Base-by-base conservation (phyloP, 2,113 vertebrate species). In the Gymnobelideus leadbeateri region DNA sequence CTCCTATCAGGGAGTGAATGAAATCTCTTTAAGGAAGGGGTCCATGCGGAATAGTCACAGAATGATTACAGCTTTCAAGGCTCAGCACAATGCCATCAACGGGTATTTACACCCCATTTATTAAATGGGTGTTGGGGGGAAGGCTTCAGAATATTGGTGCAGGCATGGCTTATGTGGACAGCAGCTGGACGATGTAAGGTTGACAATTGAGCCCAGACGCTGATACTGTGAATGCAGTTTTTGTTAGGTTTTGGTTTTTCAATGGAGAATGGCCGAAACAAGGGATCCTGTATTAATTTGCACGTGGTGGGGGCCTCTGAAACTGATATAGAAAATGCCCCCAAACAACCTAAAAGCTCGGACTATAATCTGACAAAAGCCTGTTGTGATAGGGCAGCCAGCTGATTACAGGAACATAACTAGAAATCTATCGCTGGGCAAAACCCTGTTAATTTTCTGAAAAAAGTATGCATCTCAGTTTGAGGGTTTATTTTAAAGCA, bases 31-130 rank as follows among this genome's bases (percentile, higher is more conserved):
- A 31, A 68, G 84, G 53, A 53, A 94, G 51, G 93, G 92, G 5
- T 96, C 51, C n/a, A 90, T 91, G 94, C 94, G 96, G 91, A 93
- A 95, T 92, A 93, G 49, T 91, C 92, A 96, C 91, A 93, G 92
- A 91, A 93, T 54, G 54, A 47, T 93, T 94, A 94, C 92, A 94
- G 92, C 96, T 94, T 96, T 46, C 68, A 43, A 90, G 94, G 95
- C 94, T 96, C 96, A 50, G 91, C 51, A 68, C 37, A 68, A 94
- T 96, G 97, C 94, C 92, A 94, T 94, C 90, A 43, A 84, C 68
- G n/a, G 68, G 68, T n/a, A 84, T 84, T 84, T 84, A 84, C 68
- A 91, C 91, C 61, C 94, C 68, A 0, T 77, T 92, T 28, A 93
- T 91, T 95, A 89, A 89, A 51, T 94, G 91, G 89, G 57, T 89